These are phyloP conservation scores for Apis dorsata DNA, from an alignment of 1,140 invertebrate genomes.

Conservation along the genomic window DNA sequence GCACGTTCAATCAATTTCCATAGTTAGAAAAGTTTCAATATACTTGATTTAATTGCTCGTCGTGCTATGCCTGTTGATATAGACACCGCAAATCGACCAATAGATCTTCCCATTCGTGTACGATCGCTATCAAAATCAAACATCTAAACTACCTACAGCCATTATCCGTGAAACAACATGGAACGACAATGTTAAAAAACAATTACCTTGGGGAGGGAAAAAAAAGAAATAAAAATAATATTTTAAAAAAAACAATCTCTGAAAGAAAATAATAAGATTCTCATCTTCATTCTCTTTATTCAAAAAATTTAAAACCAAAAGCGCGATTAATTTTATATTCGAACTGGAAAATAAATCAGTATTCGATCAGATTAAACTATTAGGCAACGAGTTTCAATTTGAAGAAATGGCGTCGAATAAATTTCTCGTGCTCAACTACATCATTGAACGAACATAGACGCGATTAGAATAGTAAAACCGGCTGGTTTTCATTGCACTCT, in stretches of 20 bases:
- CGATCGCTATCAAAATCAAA: background rate
- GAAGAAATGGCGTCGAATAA: background rate
- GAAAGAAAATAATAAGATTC: background rate
- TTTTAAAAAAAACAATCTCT: background rate
- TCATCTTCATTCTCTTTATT: no score
- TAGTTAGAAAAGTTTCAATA: no score
- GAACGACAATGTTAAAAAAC: background rate
- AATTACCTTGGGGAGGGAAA: background rate
- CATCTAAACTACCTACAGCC: background rate
- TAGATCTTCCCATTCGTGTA: background rate
- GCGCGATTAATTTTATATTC: no score
- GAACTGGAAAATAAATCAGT: background rate
- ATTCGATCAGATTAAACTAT: no score
- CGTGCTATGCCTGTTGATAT: background rate
- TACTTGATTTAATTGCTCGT: background rate
- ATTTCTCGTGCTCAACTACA: background rate
- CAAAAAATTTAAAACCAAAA: background rate
- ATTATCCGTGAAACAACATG: background rate
- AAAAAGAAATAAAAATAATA: no score
- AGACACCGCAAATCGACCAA: background rate
- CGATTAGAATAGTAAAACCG: background rate
- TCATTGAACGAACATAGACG: background rate
- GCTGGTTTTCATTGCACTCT: constrained; percentile 32
- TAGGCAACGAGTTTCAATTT: background rate
- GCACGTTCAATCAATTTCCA: background rate